Percentiles rank a stretch among this genome's conserved stretches.
Conservation (phyloP, 1,140 invertebrate species). For the Drosophila repletoides region DNA sequence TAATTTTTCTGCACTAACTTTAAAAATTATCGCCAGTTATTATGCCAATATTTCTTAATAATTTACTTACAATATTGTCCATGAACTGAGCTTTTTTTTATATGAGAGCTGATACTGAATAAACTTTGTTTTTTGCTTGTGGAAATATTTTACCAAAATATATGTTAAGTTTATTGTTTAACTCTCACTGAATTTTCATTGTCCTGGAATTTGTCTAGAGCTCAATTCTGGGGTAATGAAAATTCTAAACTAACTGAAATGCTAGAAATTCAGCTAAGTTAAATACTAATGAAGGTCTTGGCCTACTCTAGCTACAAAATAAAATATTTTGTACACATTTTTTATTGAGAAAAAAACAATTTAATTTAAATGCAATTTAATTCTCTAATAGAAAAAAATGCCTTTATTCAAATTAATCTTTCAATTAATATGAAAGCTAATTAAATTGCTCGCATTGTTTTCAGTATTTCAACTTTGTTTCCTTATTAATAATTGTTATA, state of each 20-base stretch:
- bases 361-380: too few relatives aligned
- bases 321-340: too few relatives aligned
- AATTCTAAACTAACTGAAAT: constrained; percentile 16
- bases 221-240: background rate
- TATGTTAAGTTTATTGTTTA: background rate
- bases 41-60: background rate
- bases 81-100: background rate
- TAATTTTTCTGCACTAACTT: background rate
- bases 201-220: background rate
- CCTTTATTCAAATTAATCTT: too few relatives aligned
- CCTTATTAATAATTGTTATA: background rate
- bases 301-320: too few relatives aligned
- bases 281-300: too few relatives aligned
- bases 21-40: background rate
- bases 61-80: background rate
- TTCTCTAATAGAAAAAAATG: too few relatives aligned
- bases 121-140: constrained; percentile 4
- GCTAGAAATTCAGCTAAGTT: background rate
- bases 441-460: too few relatives aligned
- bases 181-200: constrained; percentile 20
- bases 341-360: too few relatives aligned
- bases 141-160: constrained; percentile 3
- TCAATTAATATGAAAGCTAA: too few relatives aligned
- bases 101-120: too few relatives aligned
- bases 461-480: too few relatives aligned